These are phyloP conservation scores for Drosophila trapezifrons DNA, from an alignment of 1,140 invertebrate genomes.

Conservation along the genomic window DNA sequence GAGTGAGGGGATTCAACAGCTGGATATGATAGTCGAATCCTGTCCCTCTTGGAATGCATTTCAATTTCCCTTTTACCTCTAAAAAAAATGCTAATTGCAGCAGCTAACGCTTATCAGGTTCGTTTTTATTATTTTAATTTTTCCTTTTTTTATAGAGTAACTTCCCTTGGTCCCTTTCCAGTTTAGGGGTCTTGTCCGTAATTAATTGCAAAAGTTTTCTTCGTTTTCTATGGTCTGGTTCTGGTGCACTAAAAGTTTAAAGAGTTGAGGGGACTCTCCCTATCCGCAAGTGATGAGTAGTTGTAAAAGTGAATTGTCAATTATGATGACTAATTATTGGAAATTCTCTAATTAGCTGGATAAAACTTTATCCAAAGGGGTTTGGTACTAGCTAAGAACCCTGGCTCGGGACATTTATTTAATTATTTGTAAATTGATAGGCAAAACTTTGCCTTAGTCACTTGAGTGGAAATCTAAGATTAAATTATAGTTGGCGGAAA, in stretches of 20 bases:
- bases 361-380: conserved; percentile 21
- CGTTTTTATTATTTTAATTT: conserved; percentile 27
- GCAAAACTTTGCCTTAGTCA: not conserved
- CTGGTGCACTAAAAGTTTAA: conserved; percentile 54
- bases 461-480: not conserved
- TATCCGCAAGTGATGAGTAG: conserved; percentile 45
- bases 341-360: conserved; percentile 37
- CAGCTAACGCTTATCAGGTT: conserved; percentile 28
- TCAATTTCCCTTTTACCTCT: conserved; percentile 45
- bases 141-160: conserved; percentile 39
- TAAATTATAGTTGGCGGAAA: not conserved
- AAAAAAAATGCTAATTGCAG: conserved; percentile 53
- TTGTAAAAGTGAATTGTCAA: conserved; percentile 46
- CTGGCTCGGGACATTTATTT: conserved; percentile 5
- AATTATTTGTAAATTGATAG: conserved; percentile 20
- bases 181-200: conserved; percentile 60
- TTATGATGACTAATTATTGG: conserved; percentile 53
- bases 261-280: conserved; percentile 38
- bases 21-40: conserved; percentile 29
- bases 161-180: conserved; percentile 7
- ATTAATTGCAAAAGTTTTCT: conserved; percentile 80
- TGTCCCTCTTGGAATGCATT: conserved; percentile 32
- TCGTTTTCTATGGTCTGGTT: conserved; percentile 33
- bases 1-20: conserved; percentile 9
- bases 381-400: conserved; percentile 1